Evolutionary conservation across 2,888 invertebrate species (phyloP).

Genomic region (Spialia ferax): DNA sequence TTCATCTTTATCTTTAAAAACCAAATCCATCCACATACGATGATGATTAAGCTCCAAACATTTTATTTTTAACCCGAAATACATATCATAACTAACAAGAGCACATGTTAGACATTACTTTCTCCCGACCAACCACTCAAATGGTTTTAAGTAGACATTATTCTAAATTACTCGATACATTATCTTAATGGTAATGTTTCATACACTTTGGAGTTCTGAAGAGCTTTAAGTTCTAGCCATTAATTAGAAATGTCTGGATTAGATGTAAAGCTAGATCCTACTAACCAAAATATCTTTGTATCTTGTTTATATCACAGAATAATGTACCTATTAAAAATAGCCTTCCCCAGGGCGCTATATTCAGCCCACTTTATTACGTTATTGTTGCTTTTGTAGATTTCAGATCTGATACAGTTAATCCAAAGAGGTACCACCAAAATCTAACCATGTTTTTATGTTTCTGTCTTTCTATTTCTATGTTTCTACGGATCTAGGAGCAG

Average conservation of each 20-base stretch:
- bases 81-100: constrained; percentile 48
- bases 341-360: neutral
- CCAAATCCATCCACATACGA: constrained; percentile 10
- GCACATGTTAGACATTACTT: constrained; percentile 67
- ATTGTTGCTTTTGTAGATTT: neutral
- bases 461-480: too few species aligned
- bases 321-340: neutral
- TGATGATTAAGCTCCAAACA: constrained; percentile 9
- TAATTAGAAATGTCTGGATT: constrained; percentile 34
- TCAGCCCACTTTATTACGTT: neutral
- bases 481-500: too few species aligned
- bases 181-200: constrained; percentile 66
- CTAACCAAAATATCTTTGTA: neutral
- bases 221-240: constrained; percentile 43
- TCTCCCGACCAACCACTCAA: constrained; percentile 47
- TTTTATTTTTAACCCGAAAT: constrained; percentile 29
- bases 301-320: neutral
- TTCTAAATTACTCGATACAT: constrained; percentile 46
- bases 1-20: neutral
- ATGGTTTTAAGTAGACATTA: constrained; percentile 34
- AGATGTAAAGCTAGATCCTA: neutral
- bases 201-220: constrained; percentile 33
- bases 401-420: neutral
- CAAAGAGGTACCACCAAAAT: too few species aligned
- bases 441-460: too few species aligned